Base-by-base conservation (phyloP, 2,797 vertebrate genomes). In the Allobates femoralis region DNA sequence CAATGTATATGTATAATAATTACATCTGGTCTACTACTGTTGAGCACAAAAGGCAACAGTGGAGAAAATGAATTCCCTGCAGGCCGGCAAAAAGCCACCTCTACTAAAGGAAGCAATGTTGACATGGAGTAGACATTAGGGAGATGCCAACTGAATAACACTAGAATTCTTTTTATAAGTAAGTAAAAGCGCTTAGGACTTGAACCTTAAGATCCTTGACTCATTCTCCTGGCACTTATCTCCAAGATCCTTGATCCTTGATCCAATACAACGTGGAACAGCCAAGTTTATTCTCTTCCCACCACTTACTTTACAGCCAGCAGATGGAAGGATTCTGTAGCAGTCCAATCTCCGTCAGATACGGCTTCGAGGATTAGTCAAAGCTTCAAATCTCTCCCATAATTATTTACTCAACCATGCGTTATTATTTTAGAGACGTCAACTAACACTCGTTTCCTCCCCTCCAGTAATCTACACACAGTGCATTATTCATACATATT, bases 281-380 rank as follows among this genome's bases (percentile, higher is more conserved):
- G 26, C 41, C 0, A 32, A 6, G 11, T 55, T 51, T 23, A 21
- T 67, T 34, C n/a, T 23, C 12, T 34, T 56, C 51, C 12, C 51
- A 55, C 12, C 64, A 51, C 34, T 82, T 73, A 23, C 56, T 71
- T 56, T 41, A 56, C 66, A 82, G 66, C 51, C 69, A 55, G 32
- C 66, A 41, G 80, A 82, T 73, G 66, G 66, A 37, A 71, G 51
- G 53, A 56, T n/a, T 82, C 80, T 73, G 66, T 19, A 30, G 50
- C 21, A n/a, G 50, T 26, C 80, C 66, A 73, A 55, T 73, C 51
- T 15, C 46, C 18, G 66, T 71, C 50, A 32, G 50, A 55, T 37
- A 69, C 46, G n/a, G 46, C 50, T 69, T 53, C 51, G 5, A n/a
- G 21, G 46, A 55, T 69, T 53, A 82, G 30, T 26, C 26, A 53